Conservation (phyloP, 2,797 vertebrate genomes). For the Pogonophryne albipinna region DNA sequence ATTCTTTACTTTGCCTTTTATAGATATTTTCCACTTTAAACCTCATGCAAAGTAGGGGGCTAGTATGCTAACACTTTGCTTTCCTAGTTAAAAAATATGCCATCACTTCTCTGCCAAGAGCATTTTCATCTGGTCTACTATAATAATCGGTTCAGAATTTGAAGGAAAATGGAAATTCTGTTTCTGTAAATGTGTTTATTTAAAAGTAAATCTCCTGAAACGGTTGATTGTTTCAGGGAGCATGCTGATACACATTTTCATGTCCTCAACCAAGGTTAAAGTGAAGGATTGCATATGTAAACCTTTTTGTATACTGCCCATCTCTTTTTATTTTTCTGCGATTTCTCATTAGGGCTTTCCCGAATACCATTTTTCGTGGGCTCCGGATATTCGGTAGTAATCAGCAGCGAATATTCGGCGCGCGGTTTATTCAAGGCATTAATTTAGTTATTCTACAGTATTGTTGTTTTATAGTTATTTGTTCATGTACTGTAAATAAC, state of each 20-base stretch:
- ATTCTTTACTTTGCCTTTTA: conserved; percentile 44
- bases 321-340: background rate
- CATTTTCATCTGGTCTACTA: conserved; percentile 60
- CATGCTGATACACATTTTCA: conserved; percentile 45
- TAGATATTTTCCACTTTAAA: conserved; percentile 31
- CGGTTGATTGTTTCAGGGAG: conserved; percentile 44
- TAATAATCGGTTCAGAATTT: conserved; percentile 68
- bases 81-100: conserved; percentile 56
- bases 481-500: no score
- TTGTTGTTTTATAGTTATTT: no score
- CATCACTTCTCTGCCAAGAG: conserved; percentile 63
- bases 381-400: no score
- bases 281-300: conserved; percentile 10
- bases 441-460: no score
- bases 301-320: background rate
- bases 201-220: conserved; percentile 61
- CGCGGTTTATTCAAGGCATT: no score
- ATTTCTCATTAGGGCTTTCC: background rate
- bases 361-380: no score
- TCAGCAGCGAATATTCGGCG: no score
- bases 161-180: conserved; percentile 64
- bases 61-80: conserved; percentile 48
- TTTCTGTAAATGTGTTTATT: conserved; percentile 67
- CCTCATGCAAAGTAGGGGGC: background rate
- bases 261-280: conserved; percentile 55